Conservation (phyloP, 2,797 vertebrate species). For the Cirrhinus molitorella region DNA sequence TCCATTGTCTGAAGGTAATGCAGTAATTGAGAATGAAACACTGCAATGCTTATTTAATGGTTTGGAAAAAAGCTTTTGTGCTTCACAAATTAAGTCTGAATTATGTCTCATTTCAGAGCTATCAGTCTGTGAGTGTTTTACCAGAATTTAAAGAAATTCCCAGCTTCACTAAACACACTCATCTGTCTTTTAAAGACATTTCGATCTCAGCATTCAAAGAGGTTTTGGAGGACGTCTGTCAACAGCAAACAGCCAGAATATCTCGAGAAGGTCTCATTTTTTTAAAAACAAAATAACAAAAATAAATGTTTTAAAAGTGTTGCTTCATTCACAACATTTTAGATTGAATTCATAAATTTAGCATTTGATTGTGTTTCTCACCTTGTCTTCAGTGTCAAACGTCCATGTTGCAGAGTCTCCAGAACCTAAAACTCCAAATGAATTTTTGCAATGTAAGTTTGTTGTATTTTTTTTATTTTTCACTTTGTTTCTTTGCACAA, state of each 20-base stretch:
- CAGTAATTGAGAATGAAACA: too few species aligned
- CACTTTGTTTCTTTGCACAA: too few species aligned
- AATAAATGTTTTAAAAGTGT: neutral
- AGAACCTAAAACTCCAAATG: neutral
- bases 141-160: slow-evolving; percentile 3
- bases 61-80: neutral
- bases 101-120: slow-evolving; percentile 4
- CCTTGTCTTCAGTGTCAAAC: neutral
- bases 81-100: neutral
- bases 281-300: neutral
- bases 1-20: neutral
- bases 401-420: neutral
- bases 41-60: too few species aligned
- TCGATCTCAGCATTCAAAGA: neutral
- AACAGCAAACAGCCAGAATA: slow-evolving; percentile 5
- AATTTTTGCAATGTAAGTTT: neutral
- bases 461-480: too few species aligned
- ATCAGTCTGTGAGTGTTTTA: neutral
- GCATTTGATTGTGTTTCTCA: neutral
- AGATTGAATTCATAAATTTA: neutral
- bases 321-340: neutral
- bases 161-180: neutral
- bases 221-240: slow-evolving; percentile 14
- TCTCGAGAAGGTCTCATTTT: neutral
- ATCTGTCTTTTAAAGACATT: slow-evolving; percentile 2